Evolutionary conservation across 1,140 invertebrate genomes (phyloP), one percentile per base, ranked within the genome.

Genomic region (Pteromalus puparum): DNA sequence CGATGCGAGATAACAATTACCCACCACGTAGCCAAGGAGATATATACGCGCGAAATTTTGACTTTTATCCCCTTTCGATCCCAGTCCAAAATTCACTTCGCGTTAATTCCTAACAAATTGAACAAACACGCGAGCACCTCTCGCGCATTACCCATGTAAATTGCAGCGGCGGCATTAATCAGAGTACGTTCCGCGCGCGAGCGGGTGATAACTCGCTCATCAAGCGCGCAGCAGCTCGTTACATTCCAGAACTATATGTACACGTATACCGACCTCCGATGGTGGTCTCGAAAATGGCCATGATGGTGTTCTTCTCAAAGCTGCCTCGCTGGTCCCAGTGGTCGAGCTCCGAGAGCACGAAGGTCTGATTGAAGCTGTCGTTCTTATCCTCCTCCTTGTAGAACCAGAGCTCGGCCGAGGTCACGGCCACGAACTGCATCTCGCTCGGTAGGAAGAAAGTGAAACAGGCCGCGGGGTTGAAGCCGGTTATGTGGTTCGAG

Each of bases 351-450:
- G 96, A 96, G 10, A 97, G 94, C 0, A 97, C 95, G 86, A 97
- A 96, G 0, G 96, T 97, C 89, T 97, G 96, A 90, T 96, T 95
- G 34, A 93, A 92, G 21, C 93, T 93, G 86, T 94, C 94, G 42
- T 92, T 92, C 42, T 91, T 91, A 93, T 97, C 94, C 85, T 91
- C 91, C 53, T 95, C 93, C 88, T 96, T 97, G 91, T 96, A 97
- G 74, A 97, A 95, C 96, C 97, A 97, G 6, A 97, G 92, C 87
- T 97, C 95, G 0, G 96, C 96, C 2, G 94, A 94, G 38, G 94
- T 95, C 3, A 97, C 95, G 89, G 96, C 95, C 42, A 96, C 95
- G 2, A 95, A 94, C 82, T 96, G 94, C 70, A 96, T 94, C 87
- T 97, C 96, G 65, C 94, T 94, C 3, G 95, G 94, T 86, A 96